A percentile compares a stretch with the other conserved stretches of the same genome.
Evolutionary conservation across 2,888 invertebrate species (phyloP).

Genomic region (Tuta absoluta): DNA sequence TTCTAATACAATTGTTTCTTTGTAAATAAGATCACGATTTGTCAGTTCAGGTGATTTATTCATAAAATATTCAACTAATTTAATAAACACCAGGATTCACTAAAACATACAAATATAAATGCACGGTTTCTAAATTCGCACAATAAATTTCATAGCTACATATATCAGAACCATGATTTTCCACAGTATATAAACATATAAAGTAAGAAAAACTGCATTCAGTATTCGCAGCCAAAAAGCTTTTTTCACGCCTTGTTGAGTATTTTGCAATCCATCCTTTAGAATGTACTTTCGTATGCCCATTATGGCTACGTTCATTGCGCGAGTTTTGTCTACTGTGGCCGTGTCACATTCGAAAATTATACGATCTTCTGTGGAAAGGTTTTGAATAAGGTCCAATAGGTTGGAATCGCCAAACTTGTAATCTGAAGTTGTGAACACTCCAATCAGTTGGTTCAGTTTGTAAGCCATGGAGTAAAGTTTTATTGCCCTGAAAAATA

Average conservation of each 20-base stretch:
- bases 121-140: too few species aligned
- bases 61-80: too few species aligned
- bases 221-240: not conserved
- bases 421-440: not conserved
- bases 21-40: too few species aligned
- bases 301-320: not conserved
- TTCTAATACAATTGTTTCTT: too few species aligned
- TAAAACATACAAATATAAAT: too few species aligned
- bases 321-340: not conserved
- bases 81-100: too few species aligned
- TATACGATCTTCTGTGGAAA: slow-evolving; percentile 7
- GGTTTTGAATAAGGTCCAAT: not conserved
- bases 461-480: slow-evolving; percentile 3
- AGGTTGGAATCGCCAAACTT: slow-evolving; percentile 17
- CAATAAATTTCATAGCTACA: too few species aligned
- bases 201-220: not conserved
- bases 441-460: not conserved
- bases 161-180: not conserved
- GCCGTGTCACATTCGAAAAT: slow-evolving; percentile 12
- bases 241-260: not conserved
- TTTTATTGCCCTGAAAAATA: slow-evolving; percentile 9
- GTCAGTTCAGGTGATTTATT: too few species aligned
- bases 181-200: not conserved
- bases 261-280: not conserved
- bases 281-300: slow-evolving; percentile 7